Evolutionary conservation across 2,113 vertebrate species (phyloP).

Genomic region (Panthera leo): DNA sequence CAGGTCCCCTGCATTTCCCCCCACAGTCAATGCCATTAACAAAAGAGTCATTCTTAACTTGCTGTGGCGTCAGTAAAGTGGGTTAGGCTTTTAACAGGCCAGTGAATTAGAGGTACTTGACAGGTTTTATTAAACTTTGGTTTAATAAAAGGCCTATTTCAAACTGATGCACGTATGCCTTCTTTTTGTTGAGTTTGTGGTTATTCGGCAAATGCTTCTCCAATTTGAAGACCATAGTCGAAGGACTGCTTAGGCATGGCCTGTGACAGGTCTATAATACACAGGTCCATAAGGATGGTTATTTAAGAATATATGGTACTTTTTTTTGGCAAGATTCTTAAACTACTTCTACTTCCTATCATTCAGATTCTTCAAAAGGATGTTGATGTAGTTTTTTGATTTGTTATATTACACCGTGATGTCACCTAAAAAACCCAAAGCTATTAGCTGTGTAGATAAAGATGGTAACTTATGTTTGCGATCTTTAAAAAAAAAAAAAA

Average conservation of each 20-base stretch:
- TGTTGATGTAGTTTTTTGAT: neutral
- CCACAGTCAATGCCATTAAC: neutral
- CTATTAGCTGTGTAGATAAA: neutral
- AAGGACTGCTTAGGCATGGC: neutral
- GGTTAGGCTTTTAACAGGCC: neutral
- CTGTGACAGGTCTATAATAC: neutral
- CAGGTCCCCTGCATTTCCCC: no score
- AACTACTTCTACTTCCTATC: neutral
- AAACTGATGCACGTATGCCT: neutral
- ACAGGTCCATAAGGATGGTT: neutral
- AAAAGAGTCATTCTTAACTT: neutral
- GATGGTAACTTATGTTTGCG: neutral
- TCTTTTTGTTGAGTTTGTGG: neutral
- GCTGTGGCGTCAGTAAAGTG: neutral
- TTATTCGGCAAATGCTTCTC: neutral
- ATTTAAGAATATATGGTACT: neutral
- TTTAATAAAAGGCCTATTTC: neutral
- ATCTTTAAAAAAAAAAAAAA: neutral
- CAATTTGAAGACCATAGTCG: neutral
- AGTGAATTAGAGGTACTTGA: neutral
- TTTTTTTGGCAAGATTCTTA: neutral
- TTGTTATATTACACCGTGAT: neutral
- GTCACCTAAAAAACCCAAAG: neutral
- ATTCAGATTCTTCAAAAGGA: neutral
- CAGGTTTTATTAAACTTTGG: neutral